Percentiles rank a stretch among this genome's conserved stretches.
Conservation (phyloP, 1,140 invertebrate species). For the Penaeus chinensis region DNA sequence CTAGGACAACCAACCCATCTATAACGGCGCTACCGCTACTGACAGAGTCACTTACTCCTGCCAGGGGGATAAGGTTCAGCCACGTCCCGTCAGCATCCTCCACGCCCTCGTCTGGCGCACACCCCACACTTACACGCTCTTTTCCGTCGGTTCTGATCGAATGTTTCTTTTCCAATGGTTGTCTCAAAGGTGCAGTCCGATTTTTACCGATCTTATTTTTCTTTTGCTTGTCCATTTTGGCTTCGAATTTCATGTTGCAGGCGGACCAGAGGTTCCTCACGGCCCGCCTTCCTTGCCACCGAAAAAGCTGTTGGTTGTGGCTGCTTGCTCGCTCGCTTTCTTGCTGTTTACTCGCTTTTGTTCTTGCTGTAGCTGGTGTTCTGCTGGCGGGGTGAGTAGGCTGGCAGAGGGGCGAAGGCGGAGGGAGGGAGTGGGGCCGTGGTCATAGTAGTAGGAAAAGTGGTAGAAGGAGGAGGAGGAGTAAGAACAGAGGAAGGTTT, state of each 20-base stretch:
- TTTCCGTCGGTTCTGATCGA: background rate
- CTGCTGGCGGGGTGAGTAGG: slow-evolving; percentile 2
- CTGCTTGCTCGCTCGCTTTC: too few relatives aligned
- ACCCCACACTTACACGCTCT: slow-evolving; percentile 33
- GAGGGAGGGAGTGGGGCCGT: slow-evolving; percentile 21
- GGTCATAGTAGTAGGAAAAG: slow-evolving; percentile 34
- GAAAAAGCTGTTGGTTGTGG: too few relatives aligned
- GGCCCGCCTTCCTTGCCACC: too few relatives aligned
- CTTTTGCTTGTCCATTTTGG: too few relatives aligned
- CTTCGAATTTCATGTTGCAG: too few relatives aligned
- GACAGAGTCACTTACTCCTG: slow-evolving; percentile 37
- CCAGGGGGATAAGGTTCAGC: slow-evolving; percentile 9
- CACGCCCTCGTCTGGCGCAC: slow-evolving; percentile 18
- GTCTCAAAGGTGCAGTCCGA: too few relatives aligned
- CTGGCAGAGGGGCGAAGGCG: slow-evolving; percentile 20
- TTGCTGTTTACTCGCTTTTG: too few relatives aligned
- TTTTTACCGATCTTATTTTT: too few relatives aligned
- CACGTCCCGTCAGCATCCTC: slow-evolving; percentile 34
- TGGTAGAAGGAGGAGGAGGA: background rate
- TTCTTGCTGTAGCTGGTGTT: too few relatives aligned
- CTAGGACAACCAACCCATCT: slow-evolving; percentile 57
- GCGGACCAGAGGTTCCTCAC: too few relatives aligned
- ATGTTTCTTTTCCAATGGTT: too few relatives aligned
- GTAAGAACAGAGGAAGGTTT: background rate
- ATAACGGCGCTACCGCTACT: slow-evolving; percentile 54